Conservation (phyloP, 2,797 vertebrate species). For the Eleutherodactylus coqui region DNA sequence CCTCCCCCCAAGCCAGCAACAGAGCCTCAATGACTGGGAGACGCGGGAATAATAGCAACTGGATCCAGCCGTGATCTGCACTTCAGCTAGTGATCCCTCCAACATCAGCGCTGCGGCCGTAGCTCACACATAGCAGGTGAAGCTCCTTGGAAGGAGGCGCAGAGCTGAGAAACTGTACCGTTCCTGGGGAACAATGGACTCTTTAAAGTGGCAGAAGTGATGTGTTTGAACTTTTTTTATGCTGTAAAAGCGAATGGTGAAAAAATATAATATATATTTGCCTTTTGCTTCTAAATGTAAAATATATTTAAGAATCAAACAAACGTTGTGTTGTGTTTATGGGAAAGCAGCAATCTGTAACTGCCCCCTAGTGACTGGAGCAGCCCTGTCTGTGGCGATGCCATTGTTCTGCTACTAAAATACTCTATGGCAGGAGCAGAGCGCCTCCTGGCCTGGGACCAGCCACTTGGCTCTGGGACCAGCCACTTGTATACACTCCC, state of each 20-base stretch:
- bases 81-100: background rate
- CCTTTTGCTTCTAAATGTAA: constrained; percentile 49
- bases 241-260: constrained; percentile 29
- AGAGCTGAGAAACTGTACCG: background rate
- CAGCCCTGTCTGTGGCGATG: background rate
- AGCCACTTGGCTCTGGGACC: no score
- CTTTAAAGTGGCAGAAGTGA: background rate
- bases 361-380: background rate
- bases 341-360: background rate
- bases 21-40: constrained; percentile 78
- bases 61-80: background rate
- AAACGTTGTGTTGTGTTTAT: background rate
- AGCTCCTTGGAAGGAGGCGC: background rate
- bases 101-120: no score
- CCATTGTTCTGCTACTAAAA: background rate
- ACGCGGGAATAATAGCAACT: background rate
- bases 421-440: no score
- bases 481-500: no score
- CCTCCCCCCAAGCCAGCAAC: constrained; percentile 88
- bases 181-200: background rate
- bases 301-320: constrained; percentile 48
- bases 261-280: constrained; percentile 32
- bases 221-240: constrained; percentile 35
- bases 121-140: no score
- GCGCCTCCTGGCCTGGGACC: no score